Conservation (phyloP, 2,888 invertebrate species). For the Phaedon cochleariae region DNA sequence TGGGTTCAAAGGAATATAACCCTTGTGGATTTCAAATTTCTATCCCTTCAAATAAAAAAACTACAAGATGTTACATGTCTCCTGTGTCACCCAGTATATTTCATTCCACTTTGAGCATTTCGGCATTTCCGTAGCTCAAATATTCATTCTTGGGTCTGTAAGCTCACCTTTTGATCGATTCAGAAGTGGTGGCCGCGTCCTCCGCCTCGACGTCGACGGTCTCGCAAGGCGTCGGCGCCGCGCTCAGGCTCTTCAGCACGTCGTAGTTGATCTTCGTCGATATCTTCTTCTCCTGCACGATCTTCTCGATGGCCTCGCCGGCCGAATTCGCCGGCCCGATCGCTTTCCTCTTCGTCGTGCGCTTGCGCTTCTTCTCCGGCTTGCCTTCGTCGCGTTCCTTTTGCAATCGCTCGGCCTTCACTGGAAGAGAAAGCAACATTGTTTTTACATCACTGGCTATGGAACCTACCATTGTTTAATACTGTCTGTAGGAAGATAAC, state of each 20-base stretch:
- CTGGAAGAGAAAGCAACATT: conserved; percentile 64
- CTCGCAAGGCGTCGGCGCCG: conserved; percentile 53
- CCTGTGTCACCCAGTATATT: no score
- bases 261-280: conserved; percentile 98
- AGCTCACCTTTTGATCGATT: conserved; percentile 46
- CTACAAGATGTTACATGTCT: no score
- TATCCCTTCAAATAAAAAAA: no score
- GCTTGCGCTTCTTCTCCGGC: conserved; percentile 80
- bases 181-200: conserved; percentile 33
- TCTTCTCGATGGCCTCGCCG: conserved; percentile 68
- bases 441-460: no score
- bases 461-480: no score
- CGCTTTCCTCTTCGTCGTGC: conserved; percentile 70
- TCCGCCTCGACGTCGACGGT: conserved; percentile 36
- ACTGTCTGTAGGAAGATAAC: no score
- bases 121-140: no score
- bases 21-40: no score
- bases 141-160: no score
- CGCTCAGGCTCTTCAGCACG: conserved; percentile 83
- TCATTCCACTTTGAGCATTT: no score
- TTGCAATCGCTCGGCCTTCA: conserved; percentile 82
- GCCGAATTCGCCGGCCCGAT: conserved; percentile 73
- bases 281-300: conserved; percentile 86
- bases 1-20: no score
- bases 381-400: conserved; percentile 89